phyloP scores from a whole-genome alignment of 2,888 invertebrate species.

The Nemurella pictetii region DNA sequence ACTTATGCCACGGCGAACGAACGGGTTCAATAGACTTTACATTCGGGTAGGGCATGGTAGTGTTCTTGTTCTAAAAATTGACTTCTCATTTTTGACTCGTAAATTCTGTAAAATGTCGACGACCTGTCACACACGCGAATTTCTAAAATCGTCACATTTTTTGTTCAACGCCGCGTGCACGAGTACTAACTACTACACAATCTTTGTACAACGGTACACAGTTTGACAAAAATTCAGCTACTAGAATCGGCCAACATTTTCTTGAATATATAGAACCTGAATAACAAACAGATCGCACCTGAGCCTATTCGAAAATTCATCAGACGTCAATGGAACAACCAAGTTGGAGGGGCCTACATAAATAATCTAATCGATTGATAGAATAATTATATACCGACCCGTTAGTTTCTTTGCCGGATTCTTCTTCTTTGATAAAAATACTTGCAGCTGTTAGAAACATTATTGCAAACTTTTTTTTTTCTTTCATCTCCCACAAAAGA shows the following conservation, averaged over 20 bases:
- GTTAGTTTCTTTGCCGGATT: background rate
- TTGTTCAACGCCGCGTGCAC: background rate
- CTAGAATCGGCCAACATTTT: background rate
- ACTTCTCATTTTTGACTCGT: constrained; percentile 7
- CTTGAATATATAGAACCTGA: too few relatives aligned
- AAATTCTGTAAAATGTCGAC: constrained; percentile 5
- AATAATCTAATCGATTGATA: background rate
- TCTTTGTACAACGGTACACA: too few relatives aligned
- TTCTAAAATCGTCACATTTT: background rate
- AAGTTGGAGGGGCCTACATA: background rate
- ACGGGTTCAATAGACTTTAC: constrained; percentile 26
- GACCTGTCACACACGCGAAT: background rate
- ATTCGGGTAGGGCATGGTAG: constrained; percentile 28
- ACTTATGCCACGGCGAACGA: background rate
- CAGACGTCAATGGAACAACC: background rate
- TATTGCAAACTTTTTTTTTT: background rate
- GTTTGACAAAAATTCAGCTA: too few relatives aligned
- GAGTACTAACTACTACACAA: too few relatives aligned
- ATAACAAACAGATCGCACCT: background rate
- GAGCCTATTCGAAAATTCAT: background rate
- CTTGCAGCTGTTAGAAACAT: background rate
- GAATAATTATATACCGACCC: background rate
- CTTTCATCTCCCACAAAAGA: background rate
- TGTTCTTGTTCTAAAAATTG: constrained; percentile 26
- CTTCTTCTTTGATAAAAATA: background rate